phyloP scores from a whole-genome alignment of 2,113 vertebrate genomes.

The Hirundichthys speculiger region DNA sequence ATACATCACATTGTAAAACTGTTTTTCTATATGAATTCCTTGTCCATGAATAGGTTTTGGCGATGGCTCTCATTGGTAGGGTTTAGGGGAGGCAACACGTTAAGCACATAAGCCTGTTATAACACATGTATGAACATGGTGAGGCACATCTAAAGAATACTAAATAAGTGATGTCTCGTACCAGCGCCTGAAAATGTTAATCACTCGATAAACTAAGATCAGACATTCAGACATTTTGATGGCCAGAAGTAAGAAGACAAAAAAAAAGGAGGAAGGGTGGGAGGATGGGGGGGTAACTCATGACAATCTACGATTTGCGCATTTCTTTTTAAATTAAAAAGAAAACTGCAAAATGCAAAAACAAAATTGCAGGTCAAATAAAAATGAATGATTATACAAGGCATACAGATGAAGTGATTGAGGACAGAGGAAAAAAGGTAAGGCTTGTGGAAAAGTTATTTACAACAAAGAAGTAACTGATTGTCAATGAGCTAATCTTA shows the following conservation, averaged over 20 bases:
- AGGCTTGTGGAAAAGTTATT: too few relatives aligned
- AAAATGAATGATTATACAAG: too few relatives aligned
- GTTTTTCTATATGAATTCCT: constrained; percentile 51
- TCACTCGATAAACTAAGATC: constrained; percentile 13
- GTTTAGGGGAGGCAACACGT: constrained; percentile 48
- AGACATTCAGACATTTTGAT: not conserved
- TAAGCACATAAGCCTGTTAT: constrained; percentile 77
- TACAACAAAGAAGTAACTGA: too few relatives aligned
- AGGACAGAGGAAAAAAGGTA: too few relatives aligned
- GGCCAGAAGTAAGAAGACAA: not conserved
- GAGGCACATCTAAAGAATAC: constrained; percentile 18
- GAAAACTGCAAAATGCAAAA: too few relatives aligned
- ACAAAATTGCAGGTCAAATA: too few relatives aligned
- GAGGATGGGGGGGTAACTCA: too few relatives aligned
- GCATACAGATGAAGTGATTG: too few relatives aligned
- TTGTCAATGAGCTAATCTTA: too few relatives aligned
- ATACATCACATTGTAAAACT: constrained; percentile 5
- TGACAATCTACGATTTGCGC: too few relatives aligned
- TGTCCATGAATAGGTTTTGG: constrained; percentile 42
- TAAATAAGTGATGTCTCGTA: constrained; percentile 10
- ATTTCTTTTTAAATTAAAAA: too few relatives aligned
- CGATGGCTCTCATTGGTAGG: constrained; percentile 66
- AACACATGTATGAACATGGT: constrained; percentile 68
- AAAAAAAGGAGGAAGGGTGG: not conserved
- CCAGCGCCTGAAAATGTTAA: constrained; percentile 20